These are phyloP conservation scores for Poeciliopsis turneri DNA, from an alignment of 2,797 vertebrate genomes.

Conservation along the genomic window DNA sequence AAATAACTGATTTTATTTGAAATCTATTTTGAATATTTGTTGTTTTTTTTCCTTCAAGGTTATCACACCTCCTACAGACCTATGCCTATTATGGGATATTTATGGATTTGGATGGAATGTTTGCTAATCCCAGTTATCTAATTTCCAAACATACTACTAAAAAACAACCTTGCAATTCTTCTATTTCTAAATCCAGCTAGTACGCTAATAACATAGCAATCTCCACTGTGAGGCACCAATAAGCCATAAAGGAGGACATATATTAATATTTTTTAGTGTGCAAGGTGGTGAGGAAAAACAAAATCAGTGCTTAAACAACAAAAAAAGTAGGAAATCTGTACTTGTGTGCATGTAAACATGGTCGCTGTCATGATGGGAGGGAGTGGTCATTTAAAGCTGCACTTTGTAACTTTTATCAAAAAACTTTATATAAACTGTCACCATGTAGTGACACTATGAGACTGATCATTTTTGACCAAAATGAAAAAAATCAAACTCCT, in stretches of 20 bases:
- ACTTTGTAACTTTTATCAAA: not conserved
- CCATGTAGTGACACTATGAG: too few species aligned
- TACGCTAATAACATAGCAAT: conserved; percentile 7
- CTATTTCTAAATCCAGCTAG: not conserved
- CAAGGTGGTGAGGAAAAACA: conserved; percentile 16
- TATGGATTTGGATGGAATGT: conserved; percentile 13
- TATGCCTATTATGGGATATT: conserved; percentile 12
- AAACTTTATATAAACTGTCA: not conserved
- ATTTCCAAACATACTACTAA: not conserved
- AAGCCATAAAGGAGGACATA: conserved; percentile 1
- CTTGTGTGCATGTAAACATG: conserved; percentile 65
- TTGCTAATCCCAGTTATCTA: not conserved
- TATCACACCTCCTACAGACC: not conserved
- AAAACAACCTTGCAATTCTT: not conserved
- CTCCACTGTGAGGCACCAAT: conserved; percentile 12
- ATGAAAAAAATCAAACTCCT: not conserved
- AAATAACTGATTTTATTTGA: not conserved
- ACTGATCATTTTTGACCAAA: not conserved
- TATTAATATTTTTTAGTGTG: conserved; percentile 17
- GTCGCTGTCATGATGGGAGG: conserved; percentile 40
- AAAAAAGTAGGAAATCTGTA: conserved; percentile 13
- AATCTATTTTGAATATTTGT: not conserved
- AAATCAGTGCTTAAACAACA: conserved; percentile 8
- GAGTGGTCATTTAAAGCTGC: conserved; percentile 53
- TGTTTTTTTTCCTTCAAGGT: not conserved